Evolutionary conservation across 2,888 invertebrate genomes (phyloP), one percentile per base, ranked within the genome.

Genomic region (Anorthoa munda): DNA sequence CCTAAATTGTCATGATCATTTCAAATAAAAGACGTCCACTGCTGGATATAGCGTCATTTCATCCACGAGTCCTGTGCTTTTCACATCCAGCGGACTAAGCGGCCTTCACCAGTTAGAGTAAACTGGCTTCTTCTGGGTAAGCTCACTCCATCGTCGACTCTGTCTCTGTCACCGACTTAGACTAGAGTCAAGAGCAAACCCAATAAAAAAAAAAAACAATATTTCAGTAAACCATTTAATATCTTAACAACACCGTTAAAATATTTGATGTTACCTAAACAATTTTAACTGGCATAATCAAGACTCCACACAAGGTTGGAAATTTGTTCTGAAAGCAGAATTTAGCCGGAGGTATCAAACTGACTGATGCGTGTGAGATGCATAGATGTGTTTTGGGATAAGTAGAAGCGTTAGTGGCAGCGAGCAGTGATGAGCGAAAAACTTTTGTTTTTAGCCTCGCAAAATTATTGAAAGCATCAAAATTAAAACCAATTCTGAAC

Each of bases 231-330:
- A 77, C 18, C 18, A 18, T 21, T 21, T 18, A 48, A n/a, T n/a
- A 50, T 61, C n/a, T 26, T 18, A n/a, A n/a, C 9, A 31, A 51
- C 2, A 31, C 11, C 31, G n/a, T 17, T 23, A 17, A 79, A 59
- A 67, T 48, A 46, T 67, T 65, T 75, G 59, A 78, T 64, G 46
- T 18, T 75, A 46, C 12, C 15, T 23, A 75, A 67, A 75, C 59
- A 67, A 51, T 59, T 67, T 74, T 64, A 81, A 81, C 64, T 81
- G 64, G 61, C n/a, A 13, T 82, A 70, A 70, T 66, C 60, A n/a
- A 77, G 51, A 13, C 13, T 55, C 39, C 23, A 13, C 31, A 18
- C 21, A 45, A 48, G 65, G 2, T 77, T 58, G 53, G 21, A 12
- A 50, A 65, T 1, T 68, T 81, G 48, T 48, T 77, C 31, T 58